Percentiles rank a stretch among this genome's conserved stretches.
These are phyloP conservation scores for Aurelia sp. DNA, from an alignment of 30 jellyfish, hydroid and myxozoan species.

Conservation along the genomic window DNA sequence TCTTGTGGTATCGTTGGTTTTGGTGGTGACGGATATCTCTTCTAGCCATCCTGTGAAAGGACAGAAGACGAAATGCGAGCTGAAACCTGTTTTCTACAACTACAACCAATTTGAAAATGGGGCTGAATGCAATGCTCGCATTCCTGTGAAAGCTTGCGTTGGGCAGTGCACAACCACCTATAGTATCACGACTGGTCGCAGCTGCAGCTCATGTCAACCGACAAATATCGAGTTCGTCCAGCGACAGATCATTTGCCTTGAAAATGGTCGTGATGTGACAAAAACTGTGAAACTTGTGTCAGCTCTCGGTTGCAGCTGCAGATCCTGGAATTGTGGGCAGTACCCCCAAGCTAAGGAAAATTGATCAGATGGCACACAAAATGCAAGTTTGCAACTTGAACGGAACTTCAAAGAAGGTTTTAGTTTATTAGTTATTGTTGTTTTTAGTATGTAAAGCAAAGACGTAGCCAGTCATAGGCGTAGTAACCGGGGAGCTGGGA, in stretches of 20 bases:
- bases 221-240: background rate
- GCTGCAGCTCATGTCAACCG: constrained; percentile 20
- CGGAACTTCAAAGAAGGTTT: too few relatives aligned
- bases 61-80: background rate
- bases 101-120: background rate
- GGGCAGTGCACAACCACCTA: constrained; percentile 17
- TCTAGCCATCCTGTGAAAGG: too few relatives aligned
- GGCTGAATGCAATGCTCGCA: background rate
- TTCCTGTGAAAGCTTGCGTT: constrained; percentile 9
- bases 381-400: too few relatives aligned
- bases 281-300: background rate
- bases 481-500: too few relatives aligned
- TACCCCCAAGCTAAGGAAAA: background rate
- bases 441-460: too few relatives aligned
- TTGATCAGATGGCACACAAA: background rate
- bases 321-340: background rate
- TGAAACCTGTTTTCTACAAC: background rate
- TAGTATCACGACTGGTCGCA: constrained; percentile 7
- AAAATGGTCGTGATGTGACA: background rate
- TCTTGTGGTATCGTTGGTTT: too few relatives aligned
- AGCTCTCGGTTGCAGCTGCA: constrained; percentile 6
- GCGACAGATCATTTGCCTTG: background rate
- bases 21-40: too few relatives aligned
- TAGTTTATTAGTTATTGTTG: too few relatives aligned
- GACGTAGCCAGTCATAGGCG: too few relatives aligned